These are phyloP conservation scores for Orchesella flavescens DNA, from an alignment of 2,888 invertebrate species.

Conservation along the genomic window DNA sequence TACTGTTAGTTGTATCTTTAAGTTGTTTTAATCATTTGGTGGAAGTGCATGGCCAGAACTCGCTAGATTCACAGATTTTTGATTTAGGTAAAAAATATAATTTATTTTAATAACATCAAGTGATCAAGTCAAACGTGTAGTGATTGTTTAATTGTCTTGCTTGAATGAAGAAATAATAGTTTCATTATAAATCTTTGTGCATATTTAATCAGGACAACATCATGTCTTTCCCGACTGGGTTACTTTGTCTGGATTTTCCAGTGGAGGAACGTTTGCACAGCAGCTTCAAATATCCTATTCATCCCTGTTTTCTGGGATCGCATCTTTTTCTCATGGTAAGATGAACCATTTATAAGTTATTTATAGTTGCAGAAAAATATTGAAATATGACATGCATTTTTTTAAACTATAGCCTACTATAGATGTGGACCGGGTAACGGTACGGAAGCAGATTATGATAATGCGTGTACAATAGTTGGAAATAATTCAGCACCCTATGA, in stretches of 20 bases:
- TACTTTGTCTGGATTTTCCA: constrained; percentile 70
- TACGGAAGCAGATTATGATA: constrained; percentile 66
- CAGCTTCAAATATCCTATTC: constrained; percentile 70
- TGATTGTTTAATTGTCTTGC: too few relatives aligned
- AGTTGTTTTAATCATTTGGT: too few relatives aligned
- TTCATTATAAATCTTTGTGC: too few relatives aligned
- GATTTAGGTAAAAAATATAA: constrained; percentile 1
- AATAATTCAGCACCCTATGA: constrained; percentile 48
- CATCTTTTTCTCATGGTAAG: constrained; percentile 71
- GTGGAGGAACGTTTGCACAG: constrained; percentile 71
- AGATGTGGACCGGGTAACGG: constrained; percentile 70
- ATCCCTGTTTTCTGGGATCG: constrained; percentile 70
- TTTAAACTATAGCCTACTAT: constrained; percentile 67
- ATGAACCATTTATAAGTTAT: background rate
- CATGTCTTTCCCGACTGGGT: constrained; percentile 61
- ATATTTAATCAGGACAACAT: constrained; percentile 51
- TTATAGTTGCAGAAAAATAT: too few relatives aligned
- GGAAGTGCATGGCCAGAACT: too few relatives aligned
- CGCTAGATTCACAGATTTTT: too few relatives aligned
- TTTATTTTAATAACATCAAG: too few relatives aligned
- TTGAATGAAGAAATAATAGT: too few relatives aligned
- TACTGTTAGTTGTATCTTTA: too few relatives aligned
- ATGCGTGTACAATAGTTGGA: constrained; percentile 66
- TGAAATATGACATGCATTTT: too few relatives aligned
- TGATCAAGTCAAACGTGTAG: too few relatives aligned